phyloP scores from a whole-genome alignment of 2,888 invertebrate genomes.

The Carpatolechia fugitivella region DNA sequence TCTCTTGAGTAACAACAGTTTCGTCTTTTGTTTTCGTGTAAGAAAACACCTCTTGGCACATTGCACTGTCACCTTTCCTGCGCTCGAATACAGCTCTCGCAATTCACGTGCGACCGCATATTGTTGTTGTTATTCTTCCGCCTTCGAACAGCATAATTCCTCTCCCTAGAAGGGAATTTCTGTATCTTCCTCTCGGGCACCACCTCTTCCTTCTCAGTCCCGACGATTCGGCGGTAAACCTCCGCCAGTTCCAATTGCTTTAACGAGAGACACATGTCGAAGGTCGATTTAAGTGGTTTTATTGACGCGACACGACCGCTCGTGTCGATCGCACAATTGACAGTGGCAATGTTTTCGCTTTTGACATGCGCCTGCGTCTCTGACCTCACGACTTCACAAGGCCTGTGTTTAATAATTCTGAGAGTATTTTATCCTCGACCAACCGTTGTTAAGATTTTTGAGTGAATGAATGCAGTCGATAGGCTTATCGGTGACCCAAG shows the following conservation, averaged over 20 bases:
- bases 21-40: background rate
- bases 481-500: conserved; percentile 50
- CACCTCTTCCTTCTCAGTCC: conserved; percentile 44
- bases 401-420: conserved; percentile 25
- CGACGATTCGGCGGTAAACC: conserved; percentile 54
- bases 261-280: conserved; percentile 61
- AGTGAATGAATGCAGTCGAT: conserved; percentile 43
- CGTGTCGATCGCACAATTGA: conserved; percentile 23
- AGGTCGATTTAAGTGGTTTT: conserved; percentile 12
- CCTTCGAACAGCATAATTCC: conserved; percentile 83
- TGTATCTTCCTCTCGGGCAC: conserved; percentile 60
- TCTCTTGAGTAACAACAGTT: background rate
- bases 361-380: conserved; percentile 47
- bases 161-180: conserved; percentile 83
- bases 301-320: conserved; percentile 23
- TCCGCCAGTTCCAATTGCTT: conserved; percentile 68
- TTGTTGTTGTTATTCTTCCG: conserved; percentile 68
- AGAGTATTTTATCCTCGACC: conserved; percentile 37
- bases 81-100: conserved; percentile 62
- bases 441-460: conserved; percentile 24
- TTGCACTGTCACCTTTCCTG: conserved; percentile 47
- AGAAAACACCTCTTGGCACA: background rate
- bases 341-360: conserved; percentile 32
- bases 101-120: conserved; percentile 58
- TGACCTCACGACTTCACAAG: conserved; percentile 42